phyloP scores from a whole-genome alignment of 2,113 vertebrate genomes.

The Oxygymnocypris stewartii region DNA sequence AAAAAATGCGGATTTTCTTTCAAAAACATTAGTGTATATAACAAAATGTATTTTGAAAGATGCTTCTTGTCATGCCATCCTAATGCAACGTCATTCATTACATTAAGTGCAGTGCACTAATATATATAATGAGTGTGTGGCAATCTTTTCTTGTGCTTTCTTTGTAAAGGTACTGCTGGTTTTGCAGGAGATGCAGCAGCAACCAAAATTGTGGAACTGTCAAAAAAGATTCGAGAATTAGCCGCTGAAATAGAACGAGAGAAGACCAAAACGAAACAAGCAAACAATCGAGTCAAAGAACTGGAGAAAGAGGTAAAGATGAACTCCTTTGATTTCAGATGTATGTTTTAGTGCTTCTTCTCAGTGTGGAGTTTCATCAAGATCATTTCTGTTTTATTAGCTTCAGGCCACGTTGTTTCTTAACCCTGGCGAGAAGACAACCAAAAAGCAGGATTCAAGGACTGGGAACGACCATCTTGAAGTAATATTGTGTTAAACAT shows the following conservation, averaged over 20 bases:
- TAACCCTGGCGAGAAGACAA: neutral
- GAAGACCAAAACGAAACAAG: conserved; percentile 81
- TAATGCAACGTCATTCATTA: neutral
- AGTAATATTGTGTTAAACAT: neutral
- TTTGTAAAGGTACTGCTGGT: conserved; percentile 74
- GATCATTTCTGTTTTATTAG: neutral
- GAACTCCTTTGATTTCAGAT: neutral
- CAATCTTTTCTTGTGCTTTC: neutral
- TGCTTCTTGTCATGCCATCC: neutral
- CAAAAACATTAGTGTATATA: neutral
- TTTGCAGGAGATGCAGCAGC: conserved; percentile 84
- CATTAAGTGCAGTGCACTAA: neutral
- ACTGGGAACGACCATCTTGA: conserved; percentile 10
- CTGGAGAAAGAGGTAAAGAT: conserved; percentile 87
- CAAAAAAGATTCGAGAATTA: conserved; percentile 86
- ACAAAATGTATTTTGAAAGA: neutral
- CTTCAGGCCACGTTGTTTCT: conserved; percentile 26
- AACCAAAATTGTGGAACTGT: conserved; percentile 89
- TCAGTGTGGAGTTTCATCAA: neutral
- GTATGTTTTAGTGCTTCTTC: neutral
- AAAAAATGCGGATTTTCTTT: too few relatives aligned
- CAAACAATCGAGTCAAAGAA: conserved; percentile 78
- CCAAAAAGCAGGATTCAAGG: neutral
- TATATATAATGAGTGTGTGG: neutral
- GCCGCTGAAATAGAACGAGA: conserved; percentile 79